Evolutionary conservation across 2,888 invertebrate genomes (phyloP).

Genomic region (Tinea semifulvella): DNA sequence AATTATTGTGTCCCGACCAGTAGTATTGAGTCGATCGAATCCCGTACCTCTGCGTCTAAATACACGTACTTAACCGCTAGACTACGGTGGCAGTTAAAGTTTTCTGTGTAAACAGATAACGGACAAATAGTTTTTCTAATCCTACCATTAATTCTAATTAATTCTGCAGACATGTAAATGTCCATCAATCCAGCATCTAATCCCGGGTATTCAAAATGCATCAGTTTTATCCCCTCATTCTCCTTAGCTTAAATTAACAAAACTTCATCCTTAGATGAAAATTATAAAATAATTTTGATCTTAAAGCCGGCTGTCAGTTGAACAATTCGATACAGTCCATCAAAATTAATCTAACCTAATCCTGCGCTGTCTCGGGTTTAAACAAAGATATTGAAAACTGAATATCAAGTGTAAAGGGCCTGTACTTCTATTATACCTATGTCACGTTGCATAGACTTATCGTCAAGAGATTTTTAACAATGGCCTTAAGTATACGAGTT

Average conservation of each 20-base stretch:
- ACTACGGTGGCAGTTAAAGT: no score
- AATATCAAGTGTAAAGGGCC: constrained; percentile 36
- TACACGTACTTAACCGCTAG: no score
- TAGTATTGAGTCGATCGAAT: no score
- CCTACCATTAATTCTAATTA: constrained; percentile 1
- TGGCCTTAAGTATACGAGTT: no score
- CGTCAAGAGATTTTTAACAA: no score
- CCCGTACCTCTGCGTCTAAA: no score
- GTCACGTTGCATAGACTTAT: background rate
- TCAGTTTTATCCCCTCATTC: constrained; percentile 11
- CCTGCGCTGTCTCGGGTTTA: constrained; percentile 54
- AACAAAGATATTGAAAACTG: constrained; percentile 60
- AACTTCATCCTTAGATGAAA: constrained; percentile 24
- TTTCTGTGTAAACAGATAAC: no score
- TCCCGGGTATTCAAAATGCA: constrained; percentile 1
- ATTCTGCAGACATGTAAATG: constrained; percentile 1
- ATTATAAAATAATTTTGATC: constrained; percentile 53
- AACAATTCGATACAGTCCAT: constrained; percentile 61
- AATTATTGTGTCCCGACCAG: no score
- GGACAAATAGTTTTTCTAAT: constrained; percentile 8
- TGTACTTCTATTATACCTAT: constrained; percentile 12
- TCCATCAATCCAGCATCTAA: constrained; percentile 4
- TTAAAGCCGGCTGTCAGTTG: constrained; percentile 52
- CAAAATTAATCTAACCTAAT: constrained; percentile 64
- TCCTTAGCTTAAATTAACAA: constrained; percentile 12